Percentiles rank a stretch among this genome's conserved stretches.
phyloP scores from a whole-genome alignment of 2,888 invertebrate genomes.

The Parnassius apollo region DNA sequence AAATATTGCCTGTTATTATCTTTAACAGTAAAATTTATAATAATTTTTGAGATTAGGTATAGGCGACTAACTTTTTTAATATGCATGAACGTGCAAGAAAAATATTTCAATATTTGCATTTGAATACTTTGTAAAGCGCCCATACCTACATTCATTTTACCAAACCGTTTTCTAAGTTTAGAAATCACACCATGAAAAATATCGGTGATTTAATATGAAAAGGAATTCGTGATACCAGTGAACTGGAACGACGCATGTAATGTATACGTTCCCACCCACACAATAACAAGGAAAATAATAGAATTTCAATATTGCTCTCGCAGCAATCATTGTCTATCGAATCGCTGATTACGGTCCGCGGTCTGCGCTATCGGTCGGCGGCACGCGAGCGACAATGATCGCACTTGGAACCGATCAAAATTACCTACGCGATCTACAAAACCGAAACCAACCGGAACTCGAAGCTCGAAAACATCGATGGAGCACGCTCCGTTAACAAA shows the following conservation, averaged over 20 bases:
- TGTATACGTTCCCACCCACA: constrained; percentile 27
- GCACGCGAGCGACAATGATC: constrained; percentile 61
- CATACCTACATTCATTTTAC: not conserved
- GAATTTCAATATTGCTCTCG: constrained; percentile 45
- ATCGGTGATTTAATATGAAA: constrained; percentile 14
- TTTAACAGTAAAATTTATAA: too few species aligned
- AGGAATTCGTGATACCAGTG: constrained; percentile 9
- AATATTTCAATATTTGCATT: too few species aligned
- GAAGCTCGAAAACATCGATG: constrained; percentile 41
- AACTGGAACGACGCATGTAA: constrained; percentile 26
- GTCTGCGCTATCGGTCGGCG: constrained; percentile 35
- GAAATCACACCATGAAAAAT: constrained; percentile 22
- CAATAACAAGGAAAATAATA: constrained; percentile 42
- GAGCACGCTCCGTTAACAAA: constrained; percentile 70
- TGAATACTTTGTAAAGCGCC: too few species aligned
- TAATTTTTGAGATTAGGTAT: too few species aligned
- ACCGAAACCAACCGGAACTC: constrained; percentile 64
- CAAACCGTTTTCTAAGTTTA: constrained; percentile 17
- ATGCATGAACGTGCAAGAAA: too few species aligned
- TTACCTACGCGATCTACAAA: constrained; percentile 49
- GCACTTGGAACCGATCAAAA: constrained; percentile 45
- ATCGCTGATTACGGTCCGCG: constrained; percentile 61
- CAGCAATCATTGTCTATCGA: constrained; percentile 51
- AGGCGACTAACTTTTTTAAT: too few species aligned
- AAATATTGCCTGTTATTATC: too few species aligned